Conservation (phyloP, 2,888 invertebrate species). For the Hypena proboscidalis region DNA sequence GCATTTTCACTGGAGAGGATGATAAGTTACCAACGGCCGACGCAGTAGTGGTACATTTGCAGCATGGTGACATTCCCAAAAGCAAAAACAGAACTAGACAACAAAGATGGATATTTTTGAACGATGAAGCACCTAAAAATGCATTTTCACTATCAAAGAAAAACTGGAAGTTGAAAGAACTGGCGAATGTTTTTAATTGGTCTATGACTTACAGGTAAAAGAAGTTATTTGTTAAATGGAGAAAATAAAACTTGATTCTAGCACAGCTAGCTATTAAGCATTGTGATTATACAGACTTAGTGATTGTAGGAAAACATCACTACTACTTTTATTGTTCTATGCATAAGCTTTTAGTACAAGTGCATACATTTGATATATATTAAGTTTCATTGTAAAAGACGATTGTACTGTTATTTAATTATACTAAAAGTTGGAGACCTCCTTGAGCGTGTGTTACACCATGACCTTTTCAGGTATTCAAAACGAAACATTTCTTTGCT, state of each 20-base stretch:
- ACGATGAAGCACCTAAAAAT: constrained; percentile 88
- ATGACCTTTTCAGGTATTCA: too few relatives aligned
- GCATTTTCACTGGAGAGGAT: constrained; percentile 84
- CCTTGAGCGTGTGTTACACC: too few relatives aligned
- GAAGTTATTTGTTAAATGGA: neutral
- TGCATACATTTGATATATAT: too few relatives aligned
- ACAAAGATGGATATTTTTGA: constrained; percentile 90
- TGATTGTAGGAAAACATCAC: too few relatives aligned
- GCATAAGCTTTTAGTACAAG: too few relatives aligned
- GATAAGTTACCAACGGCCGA: constrained; percentile 81
- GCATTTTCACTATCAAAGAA: constrained; percentile 76
- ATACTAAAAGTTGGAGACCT: too few relatives aligned
- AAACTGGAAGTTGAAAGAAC: constrained; percentile 62
- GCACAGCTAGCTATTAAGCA: too few relatives aligned
- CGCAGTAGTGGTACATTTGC: constrained; percentile 86
- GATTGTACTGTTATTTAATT: too few relatives aligned
- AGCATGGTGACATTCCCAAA: constrained; percentile 60
- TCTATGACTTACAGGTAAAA: constrained; percentile 88
- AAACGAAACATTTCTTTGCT: too few relatives aligned
- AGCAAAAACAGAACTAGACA: constrained; percentile 50
- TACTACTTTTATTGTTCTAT: too few relatives aligned
- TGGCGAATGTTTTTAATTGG: constrained; percentile 89
- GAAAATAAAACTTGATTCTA: neutral
- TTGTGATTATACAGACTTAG: too few relatives aligned
- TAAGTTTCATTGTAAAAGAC: too few relatives aligned